Evolutionary conservation across 37 sponge, comb jelly and placozoan genomes (phyloP).

Genomic region (Axinella damicornis): DNA sequence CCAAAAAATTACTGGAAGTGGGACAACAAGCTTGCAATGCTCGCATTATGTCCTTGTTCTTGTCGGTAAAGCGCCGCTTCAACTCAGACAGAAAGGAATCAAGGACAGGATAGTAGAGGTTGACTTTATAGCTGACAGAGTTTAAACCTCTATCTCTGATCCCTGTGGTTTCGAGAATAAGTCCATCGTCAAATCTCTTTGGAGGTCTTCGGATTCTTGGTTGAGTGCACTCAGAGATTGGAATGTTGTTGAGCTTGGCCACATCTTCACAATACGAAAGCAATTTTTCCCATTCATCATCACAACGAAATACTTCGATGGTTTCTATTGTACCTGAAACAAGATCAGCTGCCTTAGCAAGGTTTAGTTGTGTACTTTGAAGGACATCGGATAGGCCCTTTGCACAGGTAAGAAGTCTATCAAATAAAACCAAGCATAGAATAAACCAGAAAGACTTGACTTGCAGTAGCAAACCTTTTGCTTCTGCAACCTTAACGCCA

Average conservation of each 20-base stretch:
- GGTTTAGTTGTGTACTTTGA: constrained; percentile 20
- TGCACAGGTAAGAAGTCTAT: constrained; percentile 19
- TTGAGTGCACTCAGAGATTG: not conserved
- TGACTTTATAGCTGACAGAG: not conserved
- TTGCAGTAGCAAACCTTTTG: constrained; percentile 40
- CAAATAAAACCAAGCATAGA: constrained; percentile 8
- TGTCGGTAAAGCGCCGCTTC: not conserved
- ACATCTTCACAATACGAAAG: constrained; percentile 28
- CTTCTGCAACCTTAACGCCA: constrained; percentile 46
- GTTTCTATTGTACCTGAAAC: constrained; percentile 7
- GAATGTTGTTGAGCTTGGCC: constrained; percentile 14
- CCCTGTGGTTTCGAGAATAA: constrained; percentile 11
- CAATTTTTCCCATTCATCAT: constrained; percentile 22
- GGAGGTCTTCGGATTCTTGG: not conserved
- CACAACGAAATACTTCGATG: constrained; percentile 31
- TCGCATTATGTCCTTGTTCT: not conserved
- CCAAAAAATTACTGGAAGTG: not conserved
- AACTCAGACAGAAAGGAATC: not conserved
- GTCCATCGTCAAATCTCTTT: not conserved
- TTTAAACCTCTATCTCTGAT: not conserved
- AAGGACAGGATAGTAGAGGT: constrained; percentile 3
- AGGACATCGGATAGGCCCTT: constrained; percentile 53
- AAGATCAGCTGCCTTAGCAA: constrained; percentile 31
- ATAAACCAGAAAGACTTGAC: constrained; percentile 32
- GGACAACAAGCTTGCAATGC: not conserved